phyloP scores from a whole-genome alignment of 2,797 vertebrate species.

The Salarias fasciatus region DNA sequence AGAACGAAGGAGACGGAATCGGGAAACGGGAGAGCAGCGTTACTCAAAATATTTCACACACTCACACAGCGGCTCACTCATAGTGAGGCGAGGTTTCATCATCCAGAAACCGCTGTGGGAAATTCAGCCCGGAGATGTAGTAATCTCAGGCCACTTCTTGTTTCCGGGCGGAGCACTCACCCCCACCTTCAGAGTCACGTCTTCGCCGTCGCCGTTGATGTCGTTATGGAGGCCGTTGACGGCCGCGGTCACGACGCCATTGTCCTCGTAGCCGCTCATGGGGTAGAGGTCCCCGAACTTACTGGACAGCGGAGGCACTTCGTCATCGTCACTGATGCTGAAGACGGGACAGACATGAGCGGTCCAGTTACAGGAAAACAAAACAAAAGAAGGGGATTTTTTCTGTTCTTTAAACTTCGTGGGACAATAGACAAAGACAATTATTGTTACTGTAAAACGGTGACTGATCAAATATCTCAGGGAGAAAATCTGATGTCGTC shows the following conservation, averaged over 20 bases:
- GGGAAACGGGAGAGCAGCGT: conserved; percentile 2
- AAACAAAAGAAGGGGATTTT: neutral
- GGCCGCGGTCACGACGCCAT: conserved; percentile 80
- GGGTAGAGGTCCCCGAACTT: conserved; percentile 93
- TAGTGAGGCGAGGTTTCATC: conserved; percentile 21
- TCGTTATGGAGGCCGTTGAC: conserved; percentile 91
- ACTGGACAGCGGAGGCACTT: conserved; percentile 90
- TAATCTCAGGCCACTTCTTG: conserved; percentile 32
- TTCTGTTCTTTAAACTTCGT: neutral
- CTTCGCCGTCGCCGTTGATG: conserved; percentile 88
- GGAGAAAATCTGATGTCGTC: too few relatives aligned
- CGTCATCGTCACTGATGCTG: conserved; percentile 93
- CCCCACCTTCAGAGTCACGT: conserved; percentile 87
- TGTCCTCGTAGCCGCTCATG: conserved; percentile 88
- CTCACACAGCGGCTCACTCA: conserved; percentile 22
- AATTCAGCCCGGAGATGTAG: conserved; percentile 28
- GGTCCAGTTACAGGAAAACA: neutral
- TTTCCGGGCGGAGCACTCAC: conserved; percentile 62
- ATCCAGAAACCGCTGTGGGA: conserved; percentile 46
- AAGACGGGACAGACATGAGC: conserved; percentile 49
- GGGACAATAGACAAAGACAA: neutral
- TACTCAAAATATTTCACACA: conserved; percentile 20
- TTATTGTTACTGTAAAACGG: too few relatives aligned
- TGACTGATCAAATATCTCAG: too few relatives aligned
- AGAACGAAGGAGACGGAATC: conserved; percentile 13